Evolutionary conservation across 1,140 invertebrate species (phyloP).

Genomic region (Cydia amplana): DNA sequence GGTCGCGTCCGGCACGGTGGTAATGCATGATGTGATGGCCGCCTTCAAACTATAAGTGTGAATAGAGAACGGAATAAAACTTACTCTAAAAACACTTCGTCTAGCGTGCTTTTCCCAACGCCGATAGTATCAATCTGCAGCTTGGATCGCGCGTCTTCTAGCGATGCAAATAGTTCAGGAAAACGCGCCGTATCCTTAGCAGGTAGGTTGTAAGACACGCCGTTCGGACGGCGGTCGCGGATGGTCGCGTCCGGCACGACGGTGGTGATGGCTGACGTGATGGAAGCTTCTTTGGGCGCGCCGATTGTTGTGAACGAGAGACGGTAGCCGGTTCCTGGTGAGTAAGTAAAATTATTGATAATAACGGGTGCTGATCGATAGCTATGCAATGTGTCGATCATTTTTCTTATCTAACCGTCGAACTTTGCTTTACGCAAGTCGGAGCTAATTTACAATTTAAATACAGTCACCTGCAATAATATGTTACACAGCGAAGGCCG

Average conservation of each 20-base stretch:
- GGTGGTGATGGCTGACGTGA: constrained; percentile 46
- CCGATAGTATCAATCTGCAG: constrained; percentile 88
- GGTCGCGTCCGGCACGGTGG: too few species aligned
- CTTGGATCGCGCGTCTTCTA: constrained; percentile 82
- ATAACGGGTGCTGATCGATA: too few species aligned
- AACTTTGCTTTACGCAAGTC: too few species aligned
- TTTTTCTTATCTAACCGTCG: too few species aligned
- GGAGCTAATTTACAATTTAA: too few species aligned
- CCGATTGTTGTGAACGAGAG: constrained; percentile 57
- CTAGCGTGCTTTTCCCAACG: constrained; percentile 89
- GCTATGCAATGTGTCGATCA: too few species aligned
- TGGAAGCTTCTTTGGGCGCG: constrained; percentile 43
- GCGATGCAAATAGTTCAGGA: constrained; percentile 81
- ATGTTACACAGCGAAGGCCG: too few species aligned
- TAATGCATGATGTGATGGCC: too few species aligned
- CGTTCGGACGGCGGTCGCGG: constrained; percentile 52
- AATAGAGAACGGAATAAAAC: too few species aligned
- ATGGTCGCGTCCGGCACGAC: constrained; percentile 52
- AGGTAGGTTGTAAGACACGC: constrained; percentile 60
- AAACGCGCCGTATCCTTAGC: constrained; percentile 64
- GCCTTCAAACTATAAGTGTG: too few species aligned
- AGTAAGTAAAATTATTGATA: background rate
- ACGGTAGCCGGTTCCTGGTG: constrained; percentile 64
- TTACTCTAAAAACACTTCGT: constrained; percentile 93
- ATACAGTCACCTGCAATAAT: too few species aligned